Percentiles rank a stretch among this genome's conserved stretches.
These are phyloP conservation scores for Maniola hyperantus DNA, from an alignment of 2,888 invertebrate species.

Conservation along the genomic window DNA sequence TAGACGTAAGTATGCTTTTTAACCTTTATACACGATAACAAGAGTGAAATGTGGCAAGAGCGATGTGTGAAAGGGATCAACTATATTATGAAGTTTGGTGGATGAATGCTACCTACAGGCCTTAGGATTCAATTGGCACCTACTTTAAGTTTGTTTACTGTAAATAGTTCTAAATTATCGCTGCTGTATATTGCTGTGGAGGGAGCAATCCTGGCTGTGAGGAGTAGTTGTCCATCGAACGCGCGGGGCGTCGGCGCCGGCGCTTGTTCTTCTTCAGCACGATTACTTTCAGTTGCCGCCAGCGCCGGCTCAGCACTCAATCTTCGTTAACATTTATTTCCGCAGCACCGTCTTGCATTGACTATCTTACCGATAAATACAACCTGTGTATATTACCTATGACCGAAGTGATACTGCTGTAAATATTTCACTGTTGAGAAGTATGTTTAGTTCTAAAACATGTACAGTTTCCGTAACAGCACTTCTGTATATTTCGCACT, in stretches of 20 bases:
- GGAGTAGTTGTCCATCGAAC: slow-evolving; percentile 73
- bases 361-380: slow-evolving; percentile 77
- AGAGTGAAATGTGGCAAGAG: slow-evolving; percentile 63
- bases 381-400: slow-evolving; percentile 79
- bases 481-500: slow-evolving; percentile 83
- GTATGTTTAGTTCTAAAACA: slow-evolving; percentile 84
- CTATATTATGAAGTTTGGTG: slow-evolving; percentile 79
- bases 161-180: slow-evolving; percentile 79
- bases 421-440: slow-evolving; percentile 81
- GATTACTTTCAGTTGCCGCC: slow-evolving; percentile 88
- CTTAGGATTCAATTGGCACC: slow-evolving; percentile 83
- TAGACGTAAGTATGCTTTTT: slow-evolving; percentile 93
- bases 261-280: slow-evolving; percentile 88
- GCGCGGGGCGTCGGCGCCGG: slow-evolving; percentile 60
- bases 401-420: slow-evolving; percentile 78
- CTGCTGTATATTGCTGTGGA: slow-evolving; percentile 80
- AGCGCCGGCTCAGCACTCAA: slow-evolving; percentile 78
- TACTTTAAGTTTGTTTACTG: slow-evolving; percentile 75
- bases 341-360: slow-evolving; percentile 82
- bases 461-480: slow-evolving; percentile 83
- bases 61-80: slow-evolving; percentile 77
- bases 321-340: slow-evolving; percentile 81
- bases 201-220: slow-evolving; percentile 80
- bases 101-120: slow-evolving; percentile 82
- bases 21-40: slow-evolving; percentile 41